phyloP scores from a whole-genome alignment of 2,113 vertebrate species.

The Zosterops japonicus region DNA sequence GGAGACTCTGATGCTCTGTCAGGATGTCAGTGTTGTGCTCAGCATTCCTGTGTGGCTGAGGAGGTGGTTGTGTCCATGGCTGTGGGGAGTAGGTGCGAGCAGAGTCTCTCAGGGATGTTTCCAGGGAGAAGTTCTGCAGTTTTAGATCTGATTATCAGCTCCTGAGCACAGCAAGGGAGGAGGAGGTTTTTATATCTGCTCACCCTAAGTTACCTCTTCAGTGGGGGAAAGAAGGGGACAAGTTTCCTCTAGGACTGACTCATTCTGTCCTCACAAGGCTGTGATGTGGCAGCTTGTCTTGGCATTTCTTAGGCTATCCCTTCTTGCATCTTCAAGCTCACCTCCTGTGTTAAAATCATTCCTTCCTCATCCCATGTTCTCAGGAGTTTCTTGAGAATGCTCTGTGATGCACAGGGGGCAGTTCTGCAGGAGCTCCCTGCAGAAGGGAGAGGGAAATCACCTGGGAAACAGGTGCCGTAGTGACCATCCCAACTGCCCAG shows the following conservation, averaged over 20 bases:
- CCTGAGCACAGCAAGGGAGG: not conserved
- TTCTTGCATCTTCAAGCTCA: not conserved
- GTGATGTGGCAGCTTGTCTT: not conserved
- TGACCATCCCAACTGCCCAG: not conserved
- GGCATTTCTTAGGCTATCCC: not conserved
- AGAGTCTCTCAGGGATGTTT: not conserved
- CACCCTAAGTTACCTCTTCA: not conserved
- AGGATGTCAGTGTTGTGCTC: not conserved
- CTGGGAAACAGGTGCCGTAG: not conserved
- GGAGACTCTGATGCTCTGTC: not conserved
- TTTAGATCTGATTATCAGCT: not conserved
- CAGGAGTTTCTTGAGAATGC: not conserved
- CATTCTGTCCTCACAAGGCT: not conserved
- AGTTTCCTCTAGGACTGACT: not conserved
- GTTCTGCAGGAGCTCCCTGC: not conserved
- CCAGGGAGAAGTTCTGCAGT: not conserved
- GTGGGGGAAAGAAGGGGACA: not conserved
- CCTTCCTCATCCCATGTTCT: not conserved
- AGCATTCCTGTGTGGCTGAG: not conserved
- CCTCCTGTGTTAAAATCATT: not conserved
- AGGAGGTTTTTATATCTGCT: not conserved
- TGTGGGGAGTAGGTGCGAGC: not conserved
- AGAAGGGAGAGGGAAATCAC: not conserved
- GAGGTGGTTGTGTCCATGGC: not conserved
- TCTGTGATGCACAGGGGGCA: not conserved